A percentile compares a stretch with the other conserved stretches of the same genome.
Conservation (phyloP, 2,888 invertebrate species). For the Exephanes ischioxanthus region DNA sequence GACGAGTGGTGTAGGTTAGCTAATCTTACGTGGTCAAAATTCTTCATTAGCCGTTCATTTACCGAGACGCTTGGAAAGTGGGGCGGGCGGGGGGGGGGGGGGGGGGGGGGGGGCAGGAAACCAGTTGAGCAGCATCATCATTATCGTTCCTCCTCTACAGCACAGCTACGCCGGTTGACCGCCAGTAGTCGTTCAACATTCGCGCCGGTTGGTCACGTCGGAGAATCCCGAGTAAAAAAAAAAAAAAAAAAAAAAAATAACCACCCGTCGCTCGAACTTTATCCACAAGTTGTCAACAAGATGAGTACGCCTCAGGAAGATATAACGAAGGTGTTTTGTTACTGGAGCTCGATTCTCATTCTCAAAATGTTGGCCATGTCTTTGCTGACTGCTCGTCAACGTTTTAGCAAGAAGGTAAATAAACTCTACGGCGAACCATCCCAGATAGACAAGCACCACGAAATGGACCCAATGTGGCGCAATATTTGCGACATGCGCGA, state of each 20-base stretch:
- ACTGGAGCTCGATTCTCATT: slow-evolving; percentile 77
- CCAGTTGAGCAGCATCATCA: not conserved
- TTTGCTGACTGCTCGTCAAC: slow-evolving; percentile 71
- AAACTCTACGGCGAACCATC: not conserved
- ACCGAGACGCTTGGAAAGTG: not conserved
- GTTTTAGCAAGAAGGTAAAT: slow-evolving; percentile 76
- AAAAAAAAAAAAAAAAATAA: slow-evolving; percentile 18
- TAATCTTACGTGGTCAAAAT: not conserved
- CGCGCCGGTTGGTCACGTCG: not conserved
- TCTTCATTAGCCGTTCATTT: not conserved
- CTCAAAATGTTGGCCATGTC: slow-evolving; percentile 76
- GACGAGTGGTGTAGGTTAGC: not conserved
- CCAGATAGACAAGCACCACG: too few species aligned
- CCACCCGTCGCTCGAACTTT: not conserved
- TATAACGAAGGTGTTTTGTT: slow-evolving; percentile 75
- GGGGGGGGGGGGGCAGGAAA: not conserved
- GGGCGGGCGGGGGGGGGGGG: too few species aligned
- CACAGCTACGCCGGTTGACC: not conserved
- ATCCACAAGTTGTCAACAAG: not conserved
- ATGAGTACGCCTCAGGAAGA: slow-evolving; percentile 51
- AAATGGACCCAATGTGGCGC: too few species aligned
- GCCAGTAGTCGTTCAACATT: slow-evolving; percentile 3
- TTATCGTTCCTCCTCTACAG: not conserved
- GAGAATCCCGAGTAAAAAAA: not conserved
- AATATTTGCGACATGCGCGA: too few species aligned